Base-by-base conservation (phyloP, 1,140 invertebrate species). In the Dolichoris vasculosae region DNA sequence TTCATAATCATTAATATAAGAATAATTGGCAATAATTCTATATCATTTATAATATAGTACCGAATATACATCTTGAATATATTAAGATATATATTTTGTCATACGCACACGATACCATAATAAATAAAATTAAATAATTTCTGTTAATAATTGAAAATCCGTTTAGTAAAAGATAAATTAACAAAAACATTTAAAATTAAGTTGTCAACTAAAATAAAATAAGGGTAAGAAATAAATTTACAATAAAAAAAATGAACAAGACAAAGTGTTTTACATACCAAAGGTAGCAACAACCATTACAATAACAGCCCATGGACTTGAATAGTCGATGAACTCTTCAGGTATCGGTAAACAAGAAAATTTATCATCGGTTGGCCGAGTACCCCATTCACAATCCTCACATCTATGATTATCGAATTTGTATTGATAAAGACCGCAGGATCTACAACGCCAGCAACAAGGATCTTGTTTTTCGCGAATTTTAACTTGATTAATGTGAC, bases 341-440 rank as follows among this genome's bases (percentile, higher is more conserved):
- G 93, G 91, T 15, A 96, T 94, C 6, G 90, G 78, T 7, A 91
- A 88, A 89, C 95, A 96, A 55, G 67, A 0, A 87, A 90, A 89
- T 90, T 93, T 75, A 89, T 93, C 71, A 6, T 88, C 87, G 2
- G 82, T 91, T 83, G 94, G 94, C n/a, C 91, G 59, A 0, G 90
- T 93, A 0, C 94, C 95, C 67, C 84, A 75, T 0, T 90, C 88
- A 88, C 96, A 97, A 59, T 95, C 94, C 20, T 94, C 92, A 89
- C 96, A 97, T 6, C 94, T 94, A 76, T 94, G 95, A 55, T 95
- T 95, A 87, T 95, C 94, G 26, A 92, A 88, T 30, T 95, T 93
- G 87, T 94, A 95, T 89, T 96, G 94, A 87, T 94, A 95, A 0
- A 90, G 87, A 8, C 95, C 94, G 89, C 96, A 97, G 80, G 94